Evolutionary conservation across 2,113 vertebrate species (phyloP).

Genomic region (Catharus bicknelli): DNA sequence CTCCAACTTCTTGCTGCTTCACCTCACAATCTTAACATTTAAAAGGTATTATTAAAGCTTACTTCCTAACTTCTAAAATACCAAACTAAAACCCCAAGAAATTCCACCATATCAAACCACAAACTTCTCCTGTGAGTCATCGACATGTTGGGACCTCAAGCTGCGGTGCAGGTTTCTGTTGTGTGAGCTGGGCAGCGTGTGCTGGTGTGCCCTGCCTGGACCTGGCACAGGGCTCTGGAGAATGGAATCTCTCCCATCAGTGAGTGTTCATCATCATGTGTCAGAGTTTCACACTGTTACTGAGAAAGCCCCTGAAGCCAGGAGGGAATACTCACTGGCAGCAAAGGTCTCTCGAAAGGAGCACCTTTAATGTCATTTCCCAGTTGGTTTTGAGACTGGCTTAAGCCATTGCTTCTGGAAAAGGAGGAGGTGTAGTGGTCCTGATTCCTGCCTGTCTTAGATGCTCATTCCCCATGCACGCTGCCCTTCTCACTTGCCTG

Average conservation of each 20-base stretch:
- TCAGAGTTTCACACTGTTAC: neutral
- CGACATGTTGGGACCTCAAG: fast-evolving
- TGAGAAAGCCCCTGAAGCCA: neutral
- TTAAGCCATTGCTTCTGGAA: neutral
- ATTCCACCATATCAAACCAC: neutral
- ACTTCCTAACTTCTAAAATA: constrained; percentile 18
- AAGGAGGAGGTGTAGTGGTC: neutral
- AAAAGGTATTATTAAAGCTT: constrained; percentile 16
- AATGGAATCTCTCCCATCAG: neutral
- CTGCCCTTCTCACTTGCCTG: neutral
- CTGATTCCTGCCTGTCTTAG: neutral
- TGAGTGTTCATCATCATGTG: neutral
- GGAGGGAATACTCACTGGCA: neutral
- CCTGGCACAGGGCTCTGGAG: neutral
- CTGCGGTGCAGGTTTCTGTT: fast-evolving
- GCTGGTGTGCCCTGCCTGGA: neutral
- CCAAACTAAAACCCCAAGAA: neutral
- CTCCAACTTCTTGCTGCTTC: neutral
- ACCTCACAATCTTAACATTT: neutral
- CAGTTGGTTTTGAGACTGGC: neutral
- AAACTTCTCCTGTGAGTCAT: neutral
- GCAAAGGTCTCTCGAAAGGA: neutral
- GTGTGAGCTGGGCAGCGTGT: fast-evolving
- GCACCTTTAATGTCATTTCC: neutral
- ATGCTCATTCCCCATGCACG: fast-evolving